A percentile compares a stretch with the other conserved stretches of the same genome.
These are phyloP conservation scores for Origma solitaria DNA, from an alignment of 2,113 vertebrate genomes.

Conservation along the genomic window DNA sequence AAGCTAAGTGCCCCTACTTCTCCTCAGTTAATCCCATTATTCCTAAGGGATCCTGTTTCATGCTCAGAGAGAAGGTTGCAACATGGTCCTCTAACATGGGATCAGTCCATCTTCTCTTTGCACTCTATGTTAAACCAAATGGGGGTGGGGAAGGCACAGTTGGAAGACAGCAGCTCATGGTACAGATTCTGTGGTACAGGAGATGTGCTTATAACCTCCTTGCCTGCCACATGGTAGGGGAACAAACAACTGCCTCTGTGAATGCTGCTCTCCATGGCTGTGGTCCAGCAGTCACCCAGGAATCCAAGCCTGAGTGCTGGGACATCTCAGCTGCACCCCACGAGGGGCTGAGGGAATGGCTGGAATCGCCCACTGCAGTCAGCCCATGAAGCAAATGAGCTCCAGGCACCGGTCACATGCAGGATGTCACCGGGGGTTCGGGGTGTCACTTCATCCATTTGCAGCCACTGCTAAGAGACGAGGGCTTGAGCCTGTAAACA, in stretches of 20 bases:
- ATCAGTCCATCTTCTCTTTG: not conserved
- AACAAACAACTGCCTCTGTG: not conserved
- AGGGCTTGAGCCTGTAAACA: not conserved
- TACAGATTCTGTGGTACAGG: rapidly evolving
- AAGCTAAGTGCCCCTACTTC: slow-evolving; percentile 30
- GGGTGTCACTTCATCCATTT: not conserved
- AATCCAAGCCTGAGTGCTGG: rapidly evolving
- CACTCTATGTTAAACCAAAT: not conserved
- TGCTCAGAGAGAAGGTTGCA: not conserved
- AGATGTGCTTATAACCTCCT: not conserved
- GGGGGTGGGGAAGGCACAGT: not conserved
- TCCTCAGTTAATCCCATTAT: slow-evolving; percentile 40
- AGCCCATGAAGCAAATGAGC: not conserved
- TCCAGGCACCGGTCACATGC: not conserved
- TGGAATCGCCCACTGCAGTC: not conserved
- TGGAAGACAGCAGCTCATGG: not conserved
- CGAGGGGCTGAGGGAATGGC: not conserved
- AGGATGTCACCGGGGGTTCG: not conserved
- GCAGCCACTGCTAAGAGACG: not conserved
- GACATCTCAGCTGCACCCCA: rapidly evolving
- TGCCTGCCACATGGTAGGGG: not conserved
- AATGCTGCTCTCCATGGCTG: not conserved
- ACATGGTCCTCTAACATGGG: not conserved
- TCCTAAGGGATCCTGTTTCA: slow-evolving; percentile 37
- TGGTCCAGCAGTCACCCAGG: not conserved